These are phyloP conservation scores for Dinothrombium tinctorium DNA, from an alignment of 1,140 invertebrate genomes.

Conservation along the genomic window DNA sequence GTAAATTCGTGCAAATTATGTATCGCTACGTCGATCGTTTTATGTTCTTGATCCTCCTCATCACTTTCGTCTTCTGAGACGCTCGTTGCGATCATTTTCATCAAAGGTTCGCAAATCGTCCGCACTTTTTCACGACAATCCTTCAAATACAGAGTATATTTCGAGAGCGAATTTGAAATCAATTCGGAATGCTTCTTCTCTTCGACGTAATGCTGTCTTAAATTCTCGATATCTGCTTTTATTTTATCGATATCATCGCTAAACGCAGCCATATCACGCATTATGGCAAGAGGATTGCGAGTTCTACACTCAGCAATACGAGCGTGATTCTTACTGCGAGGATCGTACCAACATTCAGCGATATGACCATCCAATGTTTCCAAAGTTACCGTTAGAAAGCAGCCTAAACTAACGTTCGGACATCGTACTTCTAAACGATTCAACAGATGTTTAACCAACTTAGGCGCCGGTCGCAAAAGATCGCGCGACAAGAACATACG, in stretches of 20 bases:
- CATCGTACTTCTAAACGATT: background rate
- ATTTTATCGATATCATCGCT: background rate
- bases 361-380: background rate
- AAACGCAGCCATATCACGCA: background rate
- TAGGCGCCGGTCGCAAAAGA: background rate
- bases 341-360: background rate
- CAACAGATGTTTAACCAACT: background rate
- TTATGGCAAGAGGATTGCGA: background rate
- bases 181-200: background rate
- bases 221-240: background rate
- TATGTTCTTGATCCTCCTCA: background rate
- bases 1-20: constrained; percentile 1
- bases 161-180: background rate
- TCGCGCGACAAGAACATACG: background rate
- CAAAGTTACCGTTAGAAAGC: background rate
- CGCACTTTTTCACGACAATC: background rate
- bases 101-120: background rate
- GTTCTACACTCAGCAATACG: background rate
- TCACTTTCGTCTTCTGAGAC: background rate
- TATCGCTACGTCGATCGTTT: background rate
- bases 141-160: background rate
- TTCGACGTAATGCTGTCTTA: background rate
- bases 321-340: background rate
- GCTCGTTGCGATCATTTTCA: background rate
- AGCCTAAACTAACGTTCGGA: background rate